phyloP scores from a whole-genome alignment of 1,140 invertebrate genomes.

The Samia ricini region DNA sequence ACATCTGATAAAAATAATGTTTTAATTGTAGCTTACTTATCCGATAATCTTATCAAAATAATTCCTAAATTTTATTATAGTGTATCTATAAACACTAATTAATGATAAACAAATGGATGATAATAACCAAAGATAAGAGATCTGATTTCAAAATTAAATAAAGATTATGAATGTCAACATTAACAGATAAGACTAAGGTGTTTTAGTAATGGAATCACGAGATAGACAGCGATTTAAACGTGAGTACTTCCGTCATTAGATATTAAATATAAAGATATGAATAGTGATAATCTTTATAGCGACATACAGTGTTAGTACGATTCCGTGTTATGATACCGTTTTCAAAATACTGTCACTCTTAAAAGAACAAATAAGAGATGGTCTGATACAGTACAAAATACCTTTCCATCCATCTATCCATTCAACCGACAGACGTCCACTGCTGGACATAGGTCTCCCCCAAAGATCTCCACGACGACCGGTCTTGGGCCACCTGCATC shows the following conservation, averaged over 20 bases:
- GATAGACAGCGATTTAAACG: not conserved
- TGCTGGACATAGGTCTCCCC: too few species aligned
- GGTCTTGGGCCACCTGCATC: too few species aligned
- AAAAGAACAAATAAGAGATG: too few species aligned
- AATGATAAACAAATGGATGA: conserved; percentile 8
- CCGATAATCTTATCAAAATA: not conserved
- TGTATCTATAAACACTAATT: conserved; percentile 9
- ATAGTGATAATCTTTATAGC: not conserved
- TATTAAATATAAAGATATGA: not conserved
- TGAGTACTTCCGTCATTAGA: not conserved
- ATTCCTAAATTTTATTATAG: conserved; percentile 1
- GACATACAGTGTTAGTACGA: not conserved
- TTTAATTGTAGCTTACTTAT: too few species aligned
- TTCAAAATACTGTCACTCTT: too few species aligned
- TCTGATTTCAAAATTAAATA: not conserved
- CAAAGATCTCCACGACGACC: too few species aligned
- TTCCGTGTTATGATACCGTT: too few species aligned
- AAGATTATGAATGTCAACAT: not conserved
- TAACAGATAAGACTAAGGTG: not conserved
- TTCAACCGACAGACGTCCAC: too few species aligned
- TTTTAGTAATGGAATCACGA: not conserved
- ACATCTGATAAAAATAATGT: too few species aligned
- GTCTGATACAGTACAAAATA: too few species aligned
- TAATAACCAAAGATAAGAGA: not conserved
- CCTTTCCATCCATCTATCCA: too few species aligned